Evolutionary conservation across 2,113 vertebrate genomes (phyloP).

Genomic region (Pyxicephalus adspersus): DNA sequence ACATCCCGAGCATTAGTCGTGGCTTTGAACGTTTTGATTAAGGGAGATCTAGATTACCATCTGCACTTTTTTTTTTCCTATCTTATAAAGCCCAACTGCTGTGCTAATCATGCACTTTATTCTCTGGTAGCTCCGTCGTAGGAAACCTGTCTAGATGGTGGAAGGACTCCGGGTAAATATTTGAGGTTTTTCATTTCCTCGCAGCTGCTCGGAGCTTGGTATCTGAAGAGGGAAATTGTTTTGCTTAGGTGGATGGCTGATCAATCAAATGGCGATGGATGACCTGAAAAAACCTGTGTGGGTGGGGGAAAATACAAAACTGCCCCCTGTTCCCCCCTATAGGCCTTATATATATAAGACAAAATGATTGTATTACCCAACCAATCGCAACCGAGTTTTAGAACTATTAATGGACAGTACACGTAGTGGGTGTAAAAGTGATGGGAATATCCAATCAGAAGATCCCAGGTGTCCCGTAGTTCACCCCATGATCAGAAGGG

Average conservation of each 20-base stretch:
- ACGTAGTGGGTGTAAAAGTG: too few relatives aligned
- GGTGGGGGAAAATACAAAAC: too few relatives aligned
- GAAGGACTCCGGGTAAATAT: not conserved
- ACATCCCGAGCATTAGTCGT: not conserved
- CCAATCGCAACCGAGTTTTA: too few relatives aligned
- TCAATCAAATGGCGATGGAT: not conserved
- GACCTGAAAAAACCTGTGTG: not conserved
- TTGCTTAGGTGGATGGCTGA: not conserved
- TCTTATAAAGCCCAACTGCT: not conserved
- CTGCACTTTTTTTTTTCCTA: not conserved
- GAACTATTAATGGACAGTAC: too few relatives aligned
- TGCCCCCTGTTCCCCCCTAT: too few relatives aligned
- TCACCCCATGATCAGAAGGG: too few relatives aligned
- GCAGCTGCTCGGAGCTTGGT: not conserved
- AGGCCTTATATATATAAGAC: too few relatives aligned
- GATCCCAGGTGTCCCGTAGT: too few relatives aligned
- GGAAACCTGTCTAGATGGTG: not conserved
- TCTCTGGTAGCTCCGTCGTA: too few relatives aligned
- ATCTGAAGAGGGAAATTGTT: not conserved
- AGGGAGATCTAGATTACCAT: constrained; percentile 4
- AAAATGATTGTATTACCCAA: too few relatives aligned
- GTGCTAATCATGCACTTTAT: constrained; percentile 6
- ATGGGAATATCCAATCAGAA: too few relatives aligned
- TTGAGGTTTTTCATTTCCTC: not conserved
- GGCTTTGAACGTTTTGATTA: not conserved